Evolutionary conservation across 2,113 vertebrate species (phyloP).

Genomic region (Ceyx margarethae): DNA sequence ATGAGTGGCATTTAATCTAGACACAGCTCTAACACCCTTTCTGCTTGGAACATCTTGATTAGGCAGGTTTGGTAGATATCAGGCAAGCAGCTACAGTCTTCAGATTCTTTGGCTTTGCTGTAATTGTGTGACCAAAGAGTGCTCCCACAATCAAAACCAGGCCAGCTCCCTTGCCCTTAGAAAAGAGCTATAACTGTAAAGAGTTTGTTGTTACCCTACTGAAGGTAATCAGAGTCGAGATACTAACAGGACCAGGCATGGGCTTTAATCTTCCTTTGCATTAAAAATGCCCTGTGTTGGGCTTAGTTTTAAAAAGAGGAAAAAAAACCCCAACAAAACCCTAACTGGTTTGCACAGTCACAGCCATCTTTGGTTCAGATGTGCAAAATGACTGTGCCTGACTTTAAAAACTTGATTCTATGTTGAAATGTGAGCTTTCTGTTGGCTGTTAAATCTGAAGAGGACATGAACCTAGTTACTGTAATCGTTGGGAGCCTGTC

Average conservation of each 20-base stretch:
- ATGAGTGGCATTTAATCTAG: background rate
- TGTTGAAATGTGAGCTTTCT: background rate
- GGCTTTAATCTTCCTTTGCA: background rate
- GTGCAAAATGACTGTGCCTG: background rate
- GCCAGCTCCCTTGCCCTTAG: background rate
- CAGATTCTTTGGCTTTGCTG: background rate
- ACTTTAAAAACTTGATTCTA: background rate
- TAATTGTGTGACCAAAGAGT: background rate
- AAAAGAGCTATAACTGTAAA: background rate
- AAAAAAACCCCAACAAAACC: background rate
- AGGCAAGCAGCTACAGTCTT: background rate
- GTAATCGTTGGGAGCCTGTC: background rate
- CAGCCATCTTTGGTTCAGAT: background rate
- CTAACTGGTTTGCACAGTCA: background rate
- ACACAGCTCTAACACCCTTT: background rate
- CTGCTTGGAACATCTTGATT: background rate
- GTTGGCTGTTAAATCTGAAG: background rate
- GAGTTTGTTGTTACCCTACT: background rate
- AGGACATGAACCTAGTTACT: background rate
- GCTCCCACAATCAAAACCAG: background rate
- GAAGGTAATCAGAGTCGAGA: background rate
- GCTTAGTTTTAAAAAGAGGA: background rate
- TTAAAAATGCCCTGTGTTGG: background rate
- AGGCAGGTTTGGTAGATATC: background rate
- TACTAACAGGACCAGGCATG: background rate